Evolutionary conservation across 2,888 invertebrate genomes (phyloP), one percentile per base, ranked within the genome.

Genomic region (Nomada ferruginata): DNA sequence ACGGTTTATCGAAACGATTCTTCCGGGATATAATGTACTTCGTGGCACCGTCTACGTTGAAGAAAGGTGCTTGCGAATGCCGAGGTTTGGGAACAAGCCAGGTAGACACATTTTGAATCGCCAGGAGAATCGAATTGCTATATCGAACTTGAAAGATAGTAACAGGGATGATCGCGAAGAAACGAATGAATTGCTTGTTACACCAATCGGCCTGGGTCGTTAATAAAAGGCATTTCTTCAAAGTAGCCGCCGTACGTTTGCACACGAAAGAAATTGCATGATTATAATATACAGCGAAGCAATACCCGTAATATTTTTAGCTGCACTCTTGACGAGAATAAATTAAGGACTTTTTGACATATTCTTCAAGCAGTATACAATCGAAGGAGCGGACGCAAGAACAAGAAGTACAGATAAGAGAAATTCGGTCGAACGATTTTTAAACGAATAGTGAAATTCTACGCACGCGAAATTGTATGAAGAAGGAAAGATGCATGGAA

Each of bases 291-390:
- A 64, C 76, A 68, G 68, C 80, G 66, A 76, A 76, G 77, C 57
- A 75, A 63, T 86, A 87, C 85, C 85, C 77, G 81, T 85, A 83
- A 81, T 84, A 82, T 73, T 85, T 36, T 47, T 47, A 79, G 20
- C 42, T 63, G 61, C 52, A 60, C 64, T 20, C 57, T 57, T n/a
- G 65, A 52, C 52, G 36, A 78, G 71, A 73, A 61, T 59, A 73
- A 83, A 80, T 69, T 75, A 52, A 55, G 47, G 65, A 26, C 26
- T 29, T 47, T 55, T 50, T 47, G 82, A 83, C 83, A 64, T 52
- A 36, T 78, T 77, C 83, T 82, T 82, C 82, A 55, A 55, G 42
- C 77, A 69, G 82, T 60, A 60, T 42, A 11, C 72, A 15, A 59
- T 65, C 66, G 47, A 66, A 42, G 10, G 20, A 13, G 20, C 0